Evolutionary conservation across 2,888 invertebrate species (phyloP).

Genomic region (Mycalesis mineus): DNA sequence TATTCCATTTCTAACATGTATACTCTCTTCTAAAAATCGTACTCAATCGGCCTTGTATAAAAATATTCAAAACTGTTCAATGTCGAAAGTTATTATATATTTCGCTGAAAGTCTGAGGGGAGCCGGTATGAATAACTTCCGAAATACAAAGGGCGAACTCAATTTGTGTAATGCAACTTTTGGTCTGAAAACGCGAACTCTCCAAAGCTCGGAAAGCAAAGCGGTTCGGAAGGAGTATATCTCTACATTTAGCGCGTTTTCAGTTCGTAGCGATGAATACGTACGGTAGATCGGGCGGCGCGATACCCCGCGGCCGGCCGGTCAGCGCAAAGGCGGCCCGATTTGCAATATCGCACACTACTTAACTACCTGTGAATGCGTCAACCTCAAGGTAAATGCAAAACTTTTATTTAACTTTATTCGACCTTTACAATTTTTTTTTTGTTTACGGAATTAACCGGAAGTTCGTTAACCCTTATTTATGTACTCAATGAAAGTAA

Average conservation of each 20-base stretch:
- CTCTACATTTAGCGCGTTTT: constrained; percentile 63
- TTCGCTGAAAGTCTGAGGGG: constrained; percentile 9
- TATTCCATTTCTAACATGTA: not conserved
- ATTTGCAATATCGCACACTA: constrained; percentile 6
- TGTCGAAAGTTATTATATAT: not conserved
- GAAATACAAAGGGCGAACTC: constrained; percentile 55
- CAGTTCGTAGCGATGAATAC: constrained; percentile 64
- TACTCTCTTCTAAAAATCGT: not conserved
- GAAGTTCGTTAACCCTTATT: not conserved
- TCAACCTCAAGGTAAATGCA: not conserved
- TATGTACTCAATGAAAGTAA: too few species aligned
- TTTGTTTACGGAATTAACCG: not conserved
- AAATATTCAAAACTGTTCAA: not conserved
- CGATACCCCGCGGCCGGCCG: constrained; percentile 49
- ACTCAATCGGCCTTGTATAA: not conserved
- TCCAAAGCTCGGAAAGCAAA: constrained; percentile 55
- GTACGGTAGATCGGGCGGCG: constrained; percentile 65
- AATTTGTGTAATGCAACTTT: constrained; percentile 73
- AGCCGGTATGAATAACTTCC: constrained; percentile 23
- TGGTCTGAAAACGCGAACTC: constrained; percentile 52
- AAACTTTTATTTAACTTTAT: not conserved
- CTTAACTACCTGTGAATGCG: not conserved
- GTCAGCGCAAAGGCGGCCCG: constrained; percentile 38
- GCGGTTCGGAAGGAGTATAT: constrained; percentile 51
- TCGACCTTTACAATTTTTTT: not conserved